Conservation (phyloP, 1,140 invertebrate species). For the Zophobas atratus region DNA sequence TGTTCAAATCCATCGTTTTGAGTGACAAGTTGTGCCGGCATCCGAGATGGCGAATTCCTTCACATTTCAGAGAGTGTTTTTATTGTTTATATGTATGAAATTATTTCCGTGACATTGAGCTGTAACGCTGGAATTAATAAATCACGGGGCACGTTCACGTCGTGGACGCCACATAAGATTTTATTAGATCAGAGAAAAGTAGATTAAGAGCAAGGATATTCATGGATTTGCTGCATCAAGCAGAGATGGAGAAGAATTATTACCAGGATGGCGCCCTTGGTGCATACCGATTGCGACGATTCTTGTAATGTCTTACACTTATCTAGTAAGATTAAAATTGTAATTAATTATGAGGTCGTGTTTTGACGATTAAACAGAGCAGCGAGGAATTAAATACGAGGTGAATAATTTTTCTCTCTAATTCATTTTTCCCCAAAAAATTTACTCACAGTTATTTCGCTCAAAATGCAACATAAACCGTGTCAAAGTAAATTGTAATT, state of each 20-base stretch:
- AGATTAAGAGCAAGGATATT: constrained; percentile 50
- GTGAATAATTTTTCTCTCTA: no score
- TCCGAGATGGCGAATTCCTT: constrained; percentile 26
- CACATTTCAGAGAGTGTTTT: constrained; percentile 27
- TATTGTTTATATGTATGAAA: constrained; percentile 26
- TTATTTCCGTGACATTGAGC: constrained; percentile 48
- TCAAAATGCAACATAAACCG: no score
- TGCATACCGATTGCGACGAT: constrained; percentile 4
- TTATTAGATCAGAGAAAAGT: constrained; percentile 30
- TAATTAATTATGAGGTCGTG: no score
- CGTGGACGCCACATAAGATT: constrained; percentile 32
- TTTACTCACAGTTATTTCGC: no score
- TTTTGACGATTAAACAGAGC: no score
- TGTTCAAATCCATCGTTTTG: not conserved
- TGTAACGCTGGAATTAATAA: constrained; percentile 37
- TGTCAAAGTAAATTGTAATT: no score
- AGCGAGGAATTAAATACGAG: no score
- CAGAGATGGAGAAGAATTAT: constrained; percentile 11
- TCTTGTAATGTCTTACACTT: not conserved
- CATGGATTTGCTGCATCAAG: constrained; percentile 20
- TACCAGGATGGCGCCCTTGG: not conserved
- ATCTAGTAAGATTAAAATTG: no score
- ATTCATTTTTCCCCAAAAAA: no score
- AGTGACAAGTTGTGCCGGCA: not conserved
- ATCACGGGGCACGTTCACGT: constrained; percentile 28